A percentile compares a stretch with the other conserved stretches of the same genome.
These are phyloP conservation scores for Acrocephalus arundinaceus DNA, from an alignment of 2,113 vertebrate species.

Conservation along the genomic window DNA sequence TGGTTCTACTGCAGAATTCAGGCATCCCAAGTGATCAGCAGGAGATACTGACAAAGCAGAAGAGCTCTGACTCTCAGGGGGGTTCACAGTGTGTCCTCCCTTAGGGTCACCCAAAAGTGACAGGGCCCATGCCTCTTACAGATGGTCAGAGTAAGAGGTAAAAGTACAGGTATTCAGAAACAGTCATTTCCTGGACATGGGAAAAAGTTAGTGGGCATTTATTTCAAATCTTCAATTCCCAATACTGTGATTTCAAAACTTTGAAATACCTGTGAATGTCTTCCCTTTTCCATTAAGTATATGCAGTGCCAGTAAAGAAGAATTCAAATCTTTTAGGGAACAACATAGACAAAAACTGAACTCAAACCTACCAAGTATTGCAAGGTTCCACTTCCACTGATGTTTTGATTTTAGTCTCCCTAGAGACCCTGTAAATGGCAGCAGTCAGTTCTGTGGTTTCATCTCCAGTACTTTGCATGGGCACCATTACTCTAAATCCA, in stretches of 20 bases:
- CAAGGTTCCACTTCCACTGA: background rate
- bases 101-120: rapidly evolving
- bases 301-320: background rate
- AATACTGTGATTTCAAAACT: background rate
- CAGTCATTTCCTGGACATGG: background rate
- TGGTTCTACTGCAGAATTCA: background rate
- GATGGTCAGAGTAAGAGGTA: background rate
- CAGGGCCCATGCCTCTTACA: background rate
- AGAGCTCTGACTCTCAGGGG: background rate
- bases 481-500: background rate
- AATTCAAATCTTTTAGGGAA: background rate
- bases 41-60: background rate
- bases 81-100: background rate
- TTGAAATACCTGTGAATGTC: background rate
- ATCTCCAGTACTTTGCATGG: background rate
- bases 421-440: background rate
- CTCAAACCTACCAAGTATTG: background rate
- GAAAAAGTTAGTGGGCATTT: background rate
- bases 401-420: background rate
- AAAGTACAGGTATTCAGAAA: background rate
- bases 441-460: background rate
- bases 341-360: background rate
- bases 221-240: background rate
- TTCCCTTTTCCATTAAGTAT: background rate
- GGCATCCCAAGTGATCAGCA: background rate